Evolutionary conservation across 2,888 invertebrate genomes (phyloP).

Genomic region (Eupithecia tripunctaria): DNA sequence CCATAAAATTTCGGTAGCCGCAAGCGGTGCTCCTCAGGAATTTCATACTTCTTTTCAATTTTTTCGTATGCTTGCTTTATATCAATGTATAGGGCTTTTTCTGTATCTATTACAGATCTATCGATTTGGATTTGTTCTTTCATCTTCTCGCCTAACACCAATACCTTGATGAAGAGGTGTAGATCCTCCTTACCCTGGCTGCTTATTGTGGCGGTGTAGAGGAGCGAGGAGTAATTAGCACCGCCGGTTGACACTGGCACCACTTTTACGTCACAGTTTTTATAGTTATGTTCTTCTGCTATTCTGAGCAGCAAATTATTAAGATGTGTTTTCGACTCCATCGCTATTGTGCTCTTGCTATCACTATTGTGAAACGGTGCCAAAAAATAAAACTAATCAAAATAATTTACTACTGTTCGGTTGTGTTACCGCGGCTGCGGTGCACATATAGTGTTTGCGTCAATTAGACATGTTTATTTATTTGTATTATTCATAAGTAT

Average conservation of each 20-base stretch:
- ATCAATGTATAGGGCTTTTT: conserved; percentile 32
- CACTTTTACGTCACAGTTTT: conserved; percentile 34
- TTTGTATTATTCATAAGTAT: neutral
- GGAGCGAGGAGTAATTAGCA: conserved; percentile 23
- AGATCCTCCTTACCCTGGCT: conserved; percentile 10
- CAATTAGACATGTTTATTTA: neutral
- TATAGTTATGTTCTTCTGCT: conserved; percentile 44
- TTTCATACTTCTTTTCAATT: conserved; percentile 33
- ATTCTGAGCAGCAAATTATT: conserved; percentile 38
- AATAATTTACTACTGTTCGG: neutral
- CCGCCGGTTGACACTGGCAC: conserved; percentile 18
- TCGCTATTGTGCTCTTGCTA: neutral
- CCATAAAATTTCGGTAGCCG: conserved; percentile 49
- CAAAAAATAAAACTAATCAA: neutral
- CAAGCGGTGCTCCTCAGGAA: conserved; percentile 45
- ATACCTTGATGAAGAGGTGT: conserved; percentile 23
- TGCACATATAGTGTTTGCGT: neutral
- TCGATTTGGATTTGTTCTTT: conserved; percentile 5
- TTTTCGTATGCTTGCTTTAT: conserved; percentile 29
- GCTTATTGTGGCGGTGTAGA: conserved; percentile 19
- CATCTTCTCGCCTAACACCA: conserved; percentile 14
- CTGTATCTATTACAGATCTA: neutral
- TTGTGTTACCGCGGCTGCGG: neutral
- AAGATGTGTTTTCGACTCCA: neutral
- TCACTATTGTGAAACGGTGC: neutral